Conservation (phyloP, 2,113 vertebrate species). For the Tetraodon nigroviridis region DNA sequence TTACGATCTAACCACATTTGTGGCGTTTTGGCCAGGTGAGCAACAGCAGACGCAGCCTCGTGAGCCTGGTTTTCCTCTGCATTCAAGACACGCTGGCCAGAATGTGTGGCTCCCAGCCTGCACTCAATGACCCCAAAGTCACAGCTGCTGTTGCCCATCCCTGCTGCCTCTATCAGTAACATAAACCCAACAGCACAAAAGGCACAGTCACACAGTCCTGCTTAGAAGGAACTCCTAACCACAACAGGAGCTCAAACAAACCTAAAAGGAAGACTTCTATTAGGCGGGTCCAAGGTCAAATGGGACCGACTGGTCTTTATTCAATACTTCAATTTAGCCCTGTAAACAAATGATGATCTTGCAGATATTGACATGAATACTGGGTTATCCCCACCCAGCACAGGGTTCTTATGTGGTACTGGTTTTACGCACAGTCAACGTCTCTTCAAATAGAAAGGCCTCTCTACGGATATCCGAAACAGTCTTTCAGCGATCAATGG, state of each 20-base stretch:
- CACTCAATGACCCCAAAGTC: constrained; percentile 61
- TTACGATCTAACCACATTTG: constrained; percentile 1
- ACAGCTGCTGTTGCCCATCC: constrained; percentile 55
- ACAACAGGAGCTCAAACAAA: no score
- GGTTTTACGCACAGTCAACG: no score
- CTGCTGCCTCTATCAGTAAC: constrained; percentile 31
- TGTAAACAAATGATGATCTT: constrained; percentile 1
- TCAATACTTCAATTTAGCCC: constrained; percentile 19
- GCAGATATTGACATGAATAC: no score
- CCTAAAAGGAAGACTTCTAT: not conserved
- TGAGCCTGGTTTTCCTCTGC: constrained; percentile 29
- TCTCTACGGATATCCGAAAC: not conserved
- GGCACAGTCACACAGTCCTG: constrained; percentile 14
- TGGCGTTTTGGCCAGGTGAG: constrained; percentile 37
- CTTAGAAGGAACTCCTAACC: no score
- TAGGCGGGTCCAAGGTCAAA: constrained; percentile 58
- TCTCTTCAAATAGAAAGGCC: not conserved
- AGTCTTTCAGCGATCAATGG: not conserved
- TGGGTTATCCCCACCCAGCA: no score
- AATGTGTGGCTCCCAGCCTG: constrained; percentile 45
- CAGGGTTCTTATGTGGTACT: not conserved
- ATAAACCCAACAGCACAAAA: constrained; percentile 19
- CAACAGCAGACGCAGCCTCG: constrained; percentile 23
- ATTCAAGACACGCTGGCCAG: constrained; percentile 51
- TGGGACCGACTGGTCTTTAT: not conserved